A percentile compares a stretch with the other conserved stretches of the same genome.
Conservation (phyloP, 2,113 vertebrate genomes). For the Geothlypis trichas region DNA sequence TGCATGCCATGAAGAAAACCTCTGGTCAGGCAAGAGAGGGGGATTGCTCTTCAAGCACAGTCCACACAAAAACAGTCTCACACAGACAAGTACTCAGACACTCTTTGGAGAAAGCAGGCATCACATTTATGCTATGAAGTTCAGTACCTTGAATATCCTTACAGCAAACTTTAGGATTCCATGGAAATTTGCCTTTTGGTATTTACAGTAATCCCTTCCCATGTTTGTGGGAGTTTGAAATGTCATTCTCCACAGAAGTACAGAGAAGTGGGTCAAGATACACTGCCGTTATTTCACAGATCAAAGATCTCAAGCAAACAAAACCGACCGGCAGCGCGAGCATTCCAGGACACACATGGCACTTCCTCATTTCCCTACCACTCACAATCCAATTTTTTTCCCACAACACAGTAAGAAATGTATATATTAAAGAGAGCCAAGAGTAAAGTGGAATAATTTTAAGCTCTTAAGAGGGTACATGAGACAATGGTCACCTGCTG, state of each 20-base stretch:
- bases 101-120: not conserved
- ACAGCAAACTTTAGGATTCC: not conserved
- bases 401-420: not conserved
- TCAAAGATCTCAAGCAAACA: not conserved
- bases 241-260: not conserved
- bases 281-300: not conserved
- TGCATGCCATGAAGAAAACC: not conserved
- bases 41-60: not conserved
- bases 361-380: not conserved
- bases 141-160: not conserved
- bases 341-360: not conserved
- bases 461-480: not conserved
- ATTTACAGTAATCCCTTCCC: not conserved
- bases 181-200: not conserved
- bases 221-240: not conserved
- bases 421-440: not conserved
- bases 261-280: not conserved
- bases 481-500: not conserved
- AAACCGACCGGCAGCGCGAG: accelerated
- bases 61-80: not conserved
- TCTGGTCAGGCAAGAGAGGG: not conserved
- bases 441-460: not conserved
- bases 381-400: not conserved
- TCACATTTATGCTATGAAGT: not conserved
- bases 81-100: not conserved